A percentile compares a stretch with the other conserved stretches of the same genome.
Conservation (phyloP, 2,797 vertebrate species). For the Heliangelus exortis region DNA sequence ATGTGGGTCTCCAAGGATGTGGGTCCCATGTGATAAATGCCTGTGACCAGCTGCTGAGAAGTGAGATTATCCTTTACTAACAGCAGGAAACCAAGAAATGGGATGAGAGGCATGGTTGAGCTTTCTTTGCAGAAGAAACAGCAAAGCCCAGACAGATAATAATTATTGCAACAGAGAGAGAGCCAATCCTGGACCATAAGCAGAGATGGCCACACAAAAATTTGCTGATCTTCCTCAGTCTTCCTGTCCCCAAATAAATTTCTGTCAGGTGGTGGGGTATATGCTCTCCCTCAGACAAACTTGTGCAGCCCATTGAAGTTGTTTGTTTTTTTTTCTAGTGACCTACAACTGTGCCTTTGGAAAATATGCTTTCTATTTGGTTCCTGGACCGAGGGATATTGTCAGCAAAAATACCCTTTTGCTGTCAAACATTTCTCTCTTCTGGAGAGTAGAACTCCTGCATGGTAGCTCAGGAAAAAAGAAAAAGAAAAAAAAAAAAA, state of each 20-base stretch:
- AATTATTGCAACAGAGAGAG: neutral
- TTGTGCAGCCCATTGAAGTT: neutral
- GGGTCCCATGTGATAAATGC: too few relatives aligned
- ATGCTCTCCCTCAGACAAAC: neutral
- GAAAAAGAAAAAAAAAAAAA: accelerated
- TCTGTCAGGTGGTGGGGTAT: neutral
- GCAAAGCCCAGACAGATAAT: neutral
- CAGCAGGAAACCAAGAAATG: neutral
- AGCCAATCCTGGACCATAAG: accelerated
- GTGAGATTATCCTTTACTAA: neutral
- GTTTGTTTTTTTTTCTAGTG: conserved; percentile 3
- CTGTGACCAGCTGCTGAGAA: accelerated
- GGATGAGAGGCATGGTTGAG: neutral
- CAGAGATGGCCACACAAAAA: neutral
- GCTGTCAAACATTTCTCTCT: conserved; percentile 30
- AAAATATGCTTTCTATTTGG: conserved; percentile 24
- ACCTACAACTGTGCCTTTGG: neutral
- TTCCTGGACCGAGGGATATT: conserved; percentile 17
- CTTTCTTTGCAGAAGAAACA: neutral
- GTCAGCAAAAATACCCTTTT: conserved; percentile 48
- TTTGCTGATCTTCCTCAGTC: neutral
- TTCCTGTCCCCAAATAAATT: neutral
- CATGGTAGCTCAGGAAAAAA: neutral
- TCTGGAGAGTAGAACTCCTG: neutral
- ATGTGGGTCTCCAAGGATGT: neutral